Evolutionary conservation across 2,888 invertebrate species (phyloP).

Genomic region (Rhingia campestris): DNA sequence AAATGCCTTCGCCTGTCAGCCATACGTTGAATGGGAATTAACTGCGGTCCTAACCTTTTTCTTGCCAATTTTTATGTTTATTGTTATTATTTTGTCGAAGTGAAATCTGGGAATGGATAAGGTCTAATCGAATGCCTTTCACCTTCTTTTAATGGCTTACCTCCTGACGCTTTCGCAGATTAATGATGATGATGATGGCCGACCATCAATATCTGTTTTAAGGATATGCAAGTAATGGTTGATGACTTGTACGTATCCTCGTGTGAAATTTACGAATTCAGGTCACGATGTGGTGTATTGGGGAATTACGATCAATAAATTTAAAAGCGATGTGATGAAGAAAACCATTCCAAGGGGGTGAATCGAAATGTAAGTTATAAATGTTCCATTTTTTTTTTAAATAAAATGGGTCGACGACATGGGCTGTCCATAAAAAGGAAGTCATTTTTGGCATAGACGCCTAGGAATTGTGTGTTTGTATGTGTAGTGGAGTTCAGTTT

Average conservation of each 20-base stretch:
- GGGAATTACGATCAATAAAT: constrained; percentile 14
- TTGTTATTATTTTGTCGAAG: constrained; percentile 1
- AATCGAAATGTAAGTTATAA: no score
- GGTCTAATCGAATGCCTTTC: constrained; percentile 31
- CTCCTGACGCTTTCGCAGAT: constrained; percentile 12
- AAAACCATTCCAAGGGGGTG: not conserved
- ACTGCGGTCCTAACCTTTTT: constrained; percentile 15
- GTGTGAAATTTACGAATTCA: not conserved
- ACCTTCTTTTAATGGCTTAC: constrained; percentile 34
- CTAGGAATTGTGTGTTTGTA: no score
- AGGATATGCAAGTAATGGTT: constrained; percentile 10
- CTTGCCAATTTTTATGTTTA: not conserved
- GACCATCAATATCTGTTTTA: constrained; percentile 8
- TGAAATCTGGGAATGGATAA: not conserved
- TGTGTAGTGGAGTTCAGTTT: not conserved
- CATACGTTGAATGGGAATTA: not conserved
- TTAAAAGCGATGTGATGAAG: not conserved
- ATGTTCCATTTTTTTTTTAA: no score
- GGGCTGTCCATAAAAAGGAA: not conserved
- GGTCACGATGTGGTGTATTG: constrained; percentile 2
- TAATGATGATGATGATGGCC: constrained; percentile 33
- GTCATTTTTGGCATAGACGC: not conserved
- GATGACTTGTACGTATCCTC: constrained; percentile 11
- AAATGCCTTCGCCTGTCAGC: constrained; percentile 1
- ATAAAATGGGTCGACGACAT: not conserved